A percentile compares a stretch with the other conserved stretches of the same genome.
Conservation (phyloP, 1,140 invertebrate genomes). For the Bradysia coprophila region DNA sequence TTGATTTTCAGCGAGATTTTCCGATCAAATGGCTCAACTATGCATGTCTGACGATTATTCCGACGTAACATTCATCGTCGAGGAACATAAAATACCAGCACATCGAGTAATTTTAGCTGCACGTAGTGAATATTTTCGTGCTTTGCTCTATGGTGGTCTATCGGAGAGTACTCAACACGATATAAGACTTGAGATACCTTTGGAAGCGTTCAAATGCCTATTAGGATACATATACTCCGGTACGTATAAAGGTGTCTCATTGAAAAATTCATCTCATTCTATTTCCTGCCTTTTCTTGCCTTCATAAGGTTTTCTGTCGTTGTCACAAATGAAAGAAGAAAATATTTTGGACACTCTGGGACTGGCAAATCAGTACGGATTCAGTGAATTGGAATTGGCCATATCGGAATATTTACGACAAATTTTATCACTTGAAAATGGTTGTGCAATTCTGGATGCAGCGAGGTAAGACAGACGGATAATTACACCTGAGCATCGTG, state of each 20-base stretch:
- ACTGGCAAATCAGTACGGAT: conserved; percentile 88
- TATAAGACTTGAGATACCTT: conserved; percentile 71
- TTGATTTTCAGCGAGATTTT: conserved; percentile 12
- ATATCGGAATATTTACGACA: conserved; percentile 87
- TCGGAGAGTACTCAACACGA: conserved; percentile 67
- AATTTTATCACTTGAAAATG: conserved; percentile 70
- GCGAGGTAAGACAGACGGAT: too few relatives aligned
- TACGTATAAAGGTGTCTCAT: too few relatives aligned
- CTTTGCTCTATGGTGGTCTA: conserved; percentile 79
- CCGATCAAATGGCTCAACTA: conserved; percentile 42
- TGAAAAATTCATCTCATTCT: too few relatives aligned
- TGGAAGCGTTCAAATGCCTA: conserved; percentile 75
- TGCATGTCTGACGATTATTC: conserved; percentile 77
- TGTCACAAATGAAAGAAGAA: conserved; percentile 69
- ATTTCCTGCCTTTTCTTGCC: too few relatives aligned
- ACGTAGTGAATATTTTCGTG: conserved; percentile 86
- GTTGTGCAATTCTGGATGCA: conserved; percentile 84
- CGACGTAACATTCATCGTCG: conserved; percentile 79
- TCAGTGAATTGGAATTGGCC: conserved; percentile 73
- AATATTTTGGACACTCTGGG: conserved; percentile 71
- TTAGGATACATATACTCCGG: conserved; percentile 90
- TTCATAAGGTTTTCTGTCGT: conserved; percentile 67
- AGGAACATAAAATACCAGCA: conserved; percentile 62
- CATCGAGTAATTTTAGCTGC: conserved; percentile 76
- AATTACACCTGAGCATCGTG: too few relatives aligned